Evolutionary conservation across 1,140 invertebrate genomes (phyloP).

Genomic region (Drosophila leontia): DNA sequence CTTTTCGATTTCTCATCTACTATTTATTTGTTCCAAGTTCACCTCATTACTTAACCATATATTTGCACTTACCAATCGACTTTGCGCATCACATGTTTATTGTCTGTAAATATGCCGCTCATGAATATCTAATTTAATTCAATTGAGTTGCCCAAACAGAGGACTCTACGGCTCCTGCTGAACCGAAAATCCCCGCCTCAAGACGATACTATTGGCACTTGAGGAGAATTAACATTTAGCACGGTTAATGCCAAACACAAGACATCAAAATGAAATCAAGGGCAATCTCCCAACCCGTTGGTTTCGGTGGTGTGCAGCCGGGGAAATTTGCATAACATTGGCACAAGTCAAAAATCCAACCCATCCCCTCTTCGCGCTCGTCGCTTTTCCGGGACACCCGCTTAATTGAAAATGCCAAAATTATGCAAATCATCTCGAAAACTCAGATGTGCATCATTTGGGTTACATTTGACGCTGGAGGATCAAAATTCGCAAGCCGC

Average conservation of each 20-base stretch:
- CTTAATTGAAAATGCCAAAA: conserved; percentile 77
- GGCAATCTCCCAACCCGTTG: conserved; percentile 29
- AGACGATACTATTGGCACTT: conserved; percentile 59
- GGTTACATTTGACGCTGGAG: conserved; percentile 50
- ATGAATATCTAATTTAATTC: conserved; percentile 75
- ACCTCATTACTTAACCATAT: conserved; percentile 28
- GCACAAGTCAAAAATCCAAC: conserved; percentile 77
- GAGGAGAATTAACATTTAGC: conserved; percentile 78
- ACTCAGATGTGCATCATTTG: conserved; percentile 60
- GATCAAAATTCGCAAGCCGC: conserved; percentile 46
- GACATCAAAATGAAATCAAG: conserved; percentile 74
- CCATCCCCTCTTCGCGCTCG: conserved; percentile 9
- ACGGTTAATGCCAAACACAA: conserved; percentile 77
- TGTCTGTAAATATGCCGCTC: conserved; percentile 36
- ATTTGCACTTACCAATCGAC: conserved; percentile 69
- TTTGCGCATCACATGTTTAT: conserved; percentile 59
- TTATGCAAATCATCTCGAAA: conserved; percentile 67
- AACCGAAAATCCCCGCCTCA: conserved; percentile 18
- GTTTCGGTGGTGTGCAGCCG: conserved; percentile 30
- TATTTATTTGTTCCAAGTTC: not conserved
- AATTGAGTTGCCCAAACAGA: conserved; percentile 62
- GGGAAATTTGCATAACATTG: conserved; percentile 80
- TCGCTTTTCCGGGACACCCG: conserved; percentile 40
- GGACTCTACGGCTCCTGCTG: conserved; percentile 17
- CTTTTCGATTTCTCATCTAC: not conserved